Percentiles rank a stretch among this genome's conserved stretches.
Evolutionary conservation across 92 coral and sea anemone genomes (phyloP).

Genomic region (Zoanthus solanderi): DNA sequence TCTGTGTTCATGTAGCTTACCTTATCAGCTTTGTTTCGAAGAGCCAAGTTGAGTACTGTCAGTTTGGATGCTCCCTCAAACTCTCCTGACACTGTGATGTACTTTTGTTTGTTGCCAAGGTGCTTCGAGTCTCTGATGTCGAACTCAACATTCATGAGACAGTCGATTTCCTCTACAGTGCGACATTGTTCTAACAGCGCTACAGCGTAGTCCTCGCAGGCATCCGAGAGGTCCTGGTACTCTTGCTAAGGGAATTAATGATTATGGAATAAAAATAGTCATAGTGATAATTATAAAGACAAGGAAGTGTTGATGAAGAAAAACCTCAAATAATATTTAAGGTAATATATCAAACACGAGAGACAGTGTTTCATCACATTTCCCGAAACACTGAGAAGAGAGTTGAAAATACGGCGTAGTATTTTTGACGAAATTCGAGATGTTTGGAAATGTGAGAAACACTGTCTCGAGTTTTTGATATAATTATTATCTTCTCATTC

Average conservation of each 20-base stretch:
- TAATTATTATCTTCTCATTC: too few species aligned
- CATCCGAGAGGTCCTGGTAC: slow-evolving; percentile 55
- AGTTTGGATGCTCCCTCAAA: slow-evolving; percentile 59
- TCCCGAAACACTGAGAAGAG: too few species aligned
- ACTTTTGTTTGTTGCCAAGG: slow-evolving; percentile 23
- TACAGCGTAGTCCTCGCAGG: slow-evolving; percentile 82
- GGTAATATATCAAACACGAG: too few species aligned
- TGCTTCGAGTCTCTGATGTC: slow-evolving; percentile 1
- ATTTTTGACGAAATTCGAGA: too few species aligned
- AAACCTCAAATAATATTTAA: too few species aligned
- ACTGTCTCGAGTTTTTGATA: too few species aligned
- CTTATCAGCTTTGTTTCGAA: slow-evolving; percentile 66
- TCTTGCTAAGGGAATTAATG: not conserved
- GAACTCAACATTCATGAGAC: slow-evolving; percentile 62
- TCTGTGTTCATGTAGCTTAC: slow-evolving; percentile 4
- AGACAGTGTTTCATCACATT: too few species aligned
- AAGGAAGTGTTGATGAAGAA: too few species aligned
- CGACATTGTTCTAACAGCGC: slow-evolving; percentile 79
- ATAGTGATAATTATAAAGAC: too few species aligned
- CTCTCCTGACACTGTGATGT: slow-evolving; percentile 36
- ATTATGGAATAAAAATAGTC: too few species aligned
- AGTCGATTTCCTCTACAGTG: slow-evolving; percentile 77
- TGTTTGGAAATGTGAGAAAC: too few species aligned
- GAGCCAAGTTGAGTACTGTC: slow-evolving; percentile 66
- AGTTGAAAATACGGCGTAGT: too few species aligned